Evolutionary conservation across 2,888 invertebrate genomes (phyloP).

Genomic region (Pterobdella sp.): DNA sequence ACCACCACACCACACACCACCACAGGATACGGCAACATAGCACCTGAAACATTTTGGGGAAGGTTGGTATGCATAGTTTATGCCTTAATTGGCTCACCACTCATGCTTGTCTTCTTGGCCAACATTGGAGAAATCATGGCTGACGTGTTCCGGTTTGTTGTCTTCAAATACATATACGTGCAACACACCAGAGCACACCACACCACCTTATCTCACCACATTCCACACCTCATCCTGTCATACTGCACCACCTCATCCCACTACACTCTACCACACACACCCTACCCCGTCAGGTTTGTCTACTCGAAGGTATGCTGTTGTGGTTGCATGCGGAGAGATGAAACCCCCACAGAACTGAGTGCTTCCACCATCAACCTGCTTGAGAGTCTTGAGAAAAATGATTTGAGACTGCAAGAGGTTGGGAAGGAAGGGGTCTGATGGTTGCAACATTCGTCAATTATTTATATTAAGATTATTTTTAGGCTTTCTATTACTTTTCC

Average conservation of each 20-base stretch:
- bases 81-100: conserved; percentile 53
- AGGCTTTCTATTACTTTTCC: background rate
- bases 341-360: background rate
- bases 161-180: no score
- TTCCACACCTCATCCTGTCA: no score
- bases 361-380: background rate
- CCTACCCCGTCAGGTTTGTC: conserved; percentile 35
- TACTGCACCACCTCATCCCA: background rate
- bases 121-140: conserved; percentile 55
- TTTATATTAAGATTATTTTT: background rate
- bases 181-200: no score
- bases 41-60: conserved; percentile 51
- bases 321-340: conserved; percentile 43
- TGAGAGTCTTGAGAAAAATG: conserved; percentile 7
- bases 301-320: conserved; percentile 45
- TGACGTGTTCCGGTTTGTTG: conserved; percentile 42
- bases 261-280: conserved; percentile 8
- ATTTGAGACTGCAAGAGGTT: conserved; percentile 27
- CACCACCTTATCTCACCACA: no score
- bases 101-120: conserved; percentile 55
- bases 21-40: conserved; percentile 50
- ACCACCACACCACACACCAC: background rate
- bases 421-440: background rate
- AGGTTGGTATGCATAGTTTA: conserved; percentile 51
- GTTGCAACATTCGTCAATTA: background rate